Evolutionary conservation across 2,797 vertebrate species (phyloP).

Genomic region (Rallus crepitans): DNA sequence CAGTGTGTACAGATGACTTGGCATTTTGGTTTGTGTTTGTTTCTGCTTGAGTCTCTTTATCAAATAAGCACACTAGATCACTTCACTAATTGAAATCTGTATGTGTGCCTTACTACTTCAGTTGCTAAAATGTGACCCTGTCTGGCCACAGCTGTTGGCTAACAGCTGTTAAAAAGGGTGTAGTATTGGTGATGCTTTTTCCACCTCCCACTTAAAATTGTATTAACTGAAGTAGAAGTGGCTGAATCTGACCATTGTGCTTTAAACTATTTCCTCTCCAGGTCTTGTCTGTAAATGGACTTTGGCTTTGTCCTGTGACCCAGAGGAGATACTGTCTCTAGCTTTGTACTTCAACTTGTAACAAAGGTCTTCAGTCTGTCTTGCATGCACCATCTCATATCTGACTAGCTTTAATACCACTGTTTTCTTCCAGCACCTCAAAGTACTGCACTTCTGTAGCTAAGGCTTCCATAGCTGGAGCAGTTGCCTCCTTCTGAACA

Average conservation of each 20-base stretch:
- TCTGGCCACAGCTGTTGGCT: background rate
- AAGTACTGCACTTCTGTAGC: rapidly evolving
- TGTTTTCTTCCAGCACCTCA: background rate
- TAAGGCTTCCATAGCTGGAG: rapidly evolving
- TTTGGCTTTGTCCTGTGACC: background rate
- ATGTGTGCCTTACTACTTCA: background rate
- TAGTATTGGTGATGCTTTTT: background rate
- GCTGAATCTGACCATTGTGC: background rate
- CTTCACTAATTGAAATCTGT: rapidly evolving
- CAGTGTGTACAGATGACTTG: background rate
- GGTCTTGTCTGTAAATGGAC: background rate
- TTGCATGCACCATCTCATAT: background rate
- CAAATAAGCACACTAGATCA: background rate
- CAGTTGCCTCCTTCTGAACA: background rate
- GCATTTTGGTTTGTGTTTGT: background rate
- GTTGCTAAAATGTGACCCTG: background rate
- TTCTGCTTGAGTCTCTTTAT: background rate
- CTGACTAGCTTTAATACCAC: background rate
- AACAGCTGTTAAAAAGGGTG: background rate
- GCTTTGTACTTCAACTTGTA: background rate
- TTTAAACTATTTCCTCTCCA: background rate
- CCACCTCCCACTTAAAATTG: background rate
- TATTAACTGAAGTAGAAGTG: background rate
- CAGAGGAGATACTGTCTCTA: background rate
- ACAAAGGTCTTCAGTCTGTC: background rate